Percentiles rank a stretch among this genome's conserved stretches.
phyloP scores from a whole-genome alignment of 2,113 vertebrate species.

The Noturus placidus region DNA sequence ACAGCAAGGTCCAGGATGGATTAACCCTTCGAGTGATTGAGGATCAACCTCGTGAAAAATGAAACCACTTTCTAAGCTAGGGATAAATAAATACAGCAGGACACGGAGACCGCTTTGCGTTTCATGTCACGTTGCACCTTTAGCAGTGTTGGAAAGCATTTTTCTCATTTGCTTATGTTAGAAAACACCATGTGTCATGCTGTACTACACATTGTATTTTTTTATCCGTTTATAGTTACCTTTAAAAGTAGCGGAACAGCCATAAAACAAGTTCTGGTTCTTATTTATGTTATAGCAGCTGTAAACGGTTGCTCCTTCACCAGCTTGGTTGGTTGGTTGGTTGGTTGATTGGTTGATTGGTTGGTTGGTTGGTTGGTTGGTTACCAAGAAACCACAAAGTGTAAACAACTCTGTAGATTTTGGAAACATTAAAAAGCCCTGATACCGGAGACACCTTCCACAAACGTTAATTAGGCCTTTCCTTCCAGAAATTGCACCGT shows the following conservation, averaged over 20 bases:
- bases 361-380: too few species aligned
- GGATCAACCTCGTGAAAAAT: conserved; percentile 45
- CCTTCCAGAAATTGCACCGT: neutral
- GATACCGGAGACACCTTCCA: neutral
- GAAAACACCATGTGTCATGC: neutral
- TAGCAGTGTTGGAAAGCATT: neutral
- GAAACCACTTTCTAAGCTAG: neutral
- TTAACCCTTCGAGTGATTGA: conserved; percentile 13
- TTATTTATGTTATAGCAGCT: too few species aligned
- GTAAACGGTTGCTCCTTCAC: too few species aligned
- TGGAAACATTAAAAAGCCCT: too few species aligned
- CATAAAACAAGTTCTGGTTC: too few species aligned
- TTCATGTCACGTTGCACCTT: neutral
- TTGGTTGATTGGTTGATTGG: too few species aligned
- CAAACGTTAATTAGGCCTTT: neutral
- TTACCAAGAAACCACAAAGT: too few species aligned
- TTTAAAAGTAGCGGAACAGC: neutral
- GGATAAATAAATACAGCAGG: neutral
- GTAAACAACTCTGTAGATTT: too few species aligned
- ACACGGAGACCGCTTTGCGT: neutral
- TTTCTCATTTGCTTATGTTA: neutral
- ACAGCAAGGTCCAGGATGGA: conserved; percentile 11
- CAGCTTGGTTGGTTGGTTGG: too few species aligned
- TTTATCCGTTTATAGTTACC: neutral
- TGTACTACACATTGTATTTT: neutral